These are phyloP conservation scores for Trichoplusia ni DNA, from an alignment of 1,140 invertebrate species.

Conservation along the genomic window DNA sequence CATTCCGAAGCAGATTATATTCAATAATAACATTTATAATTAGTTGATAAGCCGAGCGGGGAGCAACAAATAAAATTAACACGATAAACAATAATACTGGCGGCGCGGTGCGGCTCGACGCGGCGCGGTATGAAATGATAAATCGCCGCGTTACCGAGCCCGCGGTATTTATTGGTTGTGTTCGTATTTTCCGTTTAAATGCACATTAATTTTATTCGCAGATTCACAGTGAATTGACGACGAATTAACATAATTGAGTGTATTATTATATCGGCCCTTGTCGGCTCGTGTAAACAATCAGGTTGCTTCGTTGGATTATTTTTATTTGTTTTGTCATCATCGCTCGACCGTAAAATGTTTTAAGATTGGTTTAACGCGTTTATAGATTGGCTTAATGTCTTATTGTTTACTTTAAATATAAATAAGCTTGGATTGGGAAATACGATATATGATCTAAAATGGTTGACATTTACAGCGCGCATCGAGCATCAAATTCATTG, in stretches of 20 bases:
- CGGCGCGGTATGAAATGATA: constrained; percentile 65
- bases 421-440: no score
- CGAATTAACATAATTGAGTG: constrained; percentile 74
- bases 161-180: constrained; percentile 69
- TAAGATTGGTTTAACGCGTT: background rate
- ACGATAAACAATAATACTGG: constrained; percentile 74
- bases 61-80: constrained; percentile 76
- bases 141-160: constrained; percentile 63
- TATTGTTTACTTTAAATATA: no score
- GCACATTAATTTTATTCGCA: constrained; percentile 78
- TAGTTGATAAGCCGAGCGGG: constrained; percentile 66
- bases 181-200: constrained; percentile 77
- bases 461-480: constrained; percentile 20
- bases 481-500: background rate
- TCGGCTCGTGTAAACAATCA: constrained; percentile 37
- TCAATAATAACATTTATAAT: constrained; percentile 72
- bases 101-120: constrained; percentile 32
- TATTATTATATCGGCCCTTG: constrained; percentile 39
- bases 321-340: constrained; percentile 33
- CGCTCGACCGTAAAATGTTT: constrained; percentile 10
- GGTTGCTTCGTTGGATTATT: constrained; percentile 26
- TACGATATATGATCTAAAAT: no score
- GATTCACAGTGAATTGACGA: constrained; percentile 75
- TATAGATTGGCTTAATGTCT: no score
- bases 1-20: constrained; percentile 60